Evolutionary conservation across 2,797 vertebrate genomes (phyloP).

Genomic region (Liparis tanakae): DNA sequence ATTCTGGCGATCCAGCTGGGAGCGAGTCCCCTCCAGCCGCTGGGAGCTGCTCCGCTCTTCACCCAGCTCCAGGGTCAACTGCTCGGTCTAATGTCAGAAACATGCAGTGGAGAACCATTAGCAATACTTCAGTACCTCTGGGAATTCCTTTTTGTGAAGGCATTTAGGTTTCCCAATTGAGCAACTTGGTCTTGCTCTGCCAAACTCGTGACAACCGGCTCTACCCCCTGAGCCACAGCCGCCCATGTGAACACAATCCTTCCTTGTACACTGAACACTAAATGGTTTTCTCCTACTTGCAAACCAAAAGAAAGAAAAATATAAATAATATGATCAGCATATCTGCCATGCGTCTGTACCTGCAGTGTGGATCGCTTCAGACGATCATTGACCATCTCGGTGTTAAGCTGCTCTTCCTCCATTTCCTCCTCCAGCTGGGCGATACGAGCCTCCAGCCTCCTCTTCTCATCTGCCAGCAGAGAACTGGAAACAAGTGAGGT

Average conservation of each 20-base stretch:
- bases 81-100: conserved; percentile 84
- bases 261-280: not conserved
- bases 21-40: conserved; percentile 89
- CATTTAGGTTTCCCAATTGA: not conserved
- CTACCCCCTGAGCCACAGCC: not conserved
- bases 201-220: not conserved
- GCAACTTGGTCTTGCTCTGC: not conserved
- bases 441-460: conserved; percentile 91
- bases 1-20: conserved; percentile 94
- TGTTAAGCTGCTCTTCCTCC: conserved; percentile 93
- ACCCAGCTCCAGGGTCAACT: conserved; percentile 89
- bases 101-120: not conserved
- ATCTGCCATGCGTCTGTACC: conserved; percentile 71
- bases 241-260: not conserved
- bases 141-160: not conserved
- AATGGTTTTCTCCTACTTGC: not conserved
- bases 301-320: not conserved
- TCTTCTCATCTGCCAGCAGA: conserved; percentile 90
- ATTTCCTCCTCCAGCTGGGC: conserved; percentile 94
- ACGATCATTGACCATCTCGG: conserved; percentile 91
- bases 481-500: conserved; percentile 77
- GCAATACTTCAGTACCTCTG: not conserved
- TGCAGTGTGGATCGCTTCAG: conserved; percentile 90
- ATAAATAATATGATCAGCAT: not conserved
- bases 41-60: conserved; percentile 89